These are phyloP conservation scores for Choristoneura rosaceana DNA, from an alignment of 2,888 invertebrate genomes.

Conservation along the genomic window DNA sequence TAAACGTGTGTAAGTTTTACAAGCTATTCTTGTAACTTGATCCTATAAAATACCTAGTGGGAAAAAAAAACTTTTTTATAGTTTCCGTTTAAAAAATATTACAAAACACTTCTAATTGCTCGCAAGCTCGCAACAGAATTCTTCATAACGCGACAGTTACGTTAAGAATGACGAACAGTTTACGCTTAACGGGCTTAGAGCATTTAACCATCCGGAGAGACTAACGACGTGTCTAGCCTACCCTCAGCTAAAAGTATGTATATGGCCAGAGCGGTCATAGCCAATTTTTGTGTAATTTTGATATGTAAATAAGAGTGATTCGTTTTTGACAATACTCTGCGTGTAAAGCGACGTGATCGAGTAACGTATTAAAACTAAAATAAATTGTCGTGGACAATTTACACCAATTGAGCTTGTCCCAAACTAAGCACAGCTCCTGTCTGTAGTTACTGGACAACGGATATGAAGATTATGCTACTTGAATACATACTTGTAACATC, in stretches of 20 bases:
- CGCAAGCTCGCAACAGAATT: conserved; percentile 24
- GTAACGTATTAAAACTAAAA: too few relatives aligned
- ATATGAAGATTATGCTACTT: too few relatives aligned
- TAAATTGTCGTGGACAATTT: too few relatives aligned
- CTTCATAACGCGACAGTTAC: conserved; percentile 30
- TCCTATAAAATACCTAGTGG: background rate
- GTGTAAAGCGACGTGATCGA: too few relatives aligned
- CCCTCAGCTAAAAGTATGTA: background rate
- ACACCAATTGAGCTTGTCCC: too few relatives aligned
- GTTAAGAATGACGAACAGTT: conserved; percentile 36
- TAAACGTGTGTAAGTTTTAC: conserved; percentile 18
- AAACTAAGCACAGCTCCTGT: too few relatives aligned
- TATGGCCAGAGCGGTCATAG: background rate
- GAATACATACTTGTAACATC: too few relatives aligned
- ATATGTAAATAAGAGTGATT: background rate
- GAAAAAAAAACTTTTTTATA: too few relatives aligned
- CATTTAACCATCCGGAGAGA: background rate
- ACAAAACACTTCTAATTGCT: conserved; percentile 24
- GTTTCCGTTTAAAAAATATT: conserved; percentile 21
- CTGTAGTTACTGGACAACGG: too few relatives aligned
- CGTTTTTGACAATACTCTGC: background rate
- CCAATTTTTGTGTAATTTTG: background rate
- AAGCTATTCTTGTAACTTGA: background rate
- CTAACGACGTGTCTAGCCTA: background rate
- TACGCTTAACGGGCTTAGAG: conserved; percentile 14